Percentiles rank a stretch among this genome's conserved stretches.
Conservation (phyloP, 2,888 invertebrate species). For the Doris montereyensis region DNA sequence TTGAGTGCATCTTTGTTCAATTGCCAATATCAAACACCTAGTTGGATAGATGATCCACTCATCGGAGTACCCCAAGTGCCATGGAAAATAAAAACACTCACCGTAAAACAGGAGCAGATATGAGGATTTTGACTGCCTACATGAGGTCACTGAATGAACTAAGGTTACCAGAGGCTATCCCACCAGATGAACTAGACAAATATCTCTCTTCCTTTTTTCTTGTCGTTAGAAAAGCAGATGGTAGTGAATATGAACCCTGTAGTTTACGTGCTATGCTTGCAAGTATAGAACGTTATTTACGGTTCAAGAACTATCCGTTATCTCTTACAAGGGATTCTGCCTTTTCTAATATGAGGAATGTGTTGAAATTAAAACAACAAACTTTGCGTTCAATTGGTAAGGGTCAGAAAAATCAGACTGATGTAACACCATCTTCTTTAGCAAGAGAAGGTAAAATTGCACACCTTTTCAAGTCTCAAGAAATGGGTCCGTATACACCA, state of each 20-base stretch:
- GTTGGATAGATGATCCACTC: constrained; percentile 41
- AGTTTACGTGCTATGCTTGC: constrained; percentile 65
- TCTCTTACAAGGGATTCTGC: constrained; percentile 59
- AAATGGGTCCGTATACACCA: constrained; percentile 64
- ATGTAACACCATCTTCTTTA: constrained; percentile 44
- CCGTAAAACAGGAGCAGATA: constrained; percentile 64
- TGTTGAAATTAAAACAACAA: constrained; percentile 59
- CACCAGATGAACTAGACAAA: constrained; percentile 58
- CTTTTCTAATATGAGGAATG: constrained; percentile 59
- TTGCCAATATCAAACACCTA: constrained; percentile 39
- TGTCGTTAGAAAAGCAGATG: constrained; percentile 62
- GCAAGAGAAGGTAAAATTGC: constrained; percentile 56
- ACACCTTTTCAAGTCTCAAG: constrained; percentile 58
- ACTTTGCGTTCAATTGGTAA: constrained; percentile 57
- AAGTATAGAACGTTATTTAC: constrained; percentile 61
- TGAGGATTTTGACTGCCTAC: constrained; percentile 61
- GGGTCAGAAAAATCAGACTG: constrained; percentile 52
- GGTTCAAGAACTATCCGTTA: constrained; percentile 54
- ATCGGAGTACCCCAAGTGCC: constrained; percentile 40
- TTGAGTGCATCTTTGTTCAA: constrained; percentile 38
- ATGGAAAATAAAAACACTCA: constrained; percentile 64
- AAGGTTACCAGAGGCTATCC: constrained; percentile 55
- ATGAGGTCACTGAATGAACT: constrained; percentile 57
- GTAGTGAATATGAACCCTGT: constrained; percentile 64
- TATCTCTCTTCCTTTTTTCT: constrained; percentile 62